These are phyloP conservation scores for Ammodytes dubius DNA, from an alignment of 2,113 vertebrate genomes.

Conservation along the genomic window DNA sequence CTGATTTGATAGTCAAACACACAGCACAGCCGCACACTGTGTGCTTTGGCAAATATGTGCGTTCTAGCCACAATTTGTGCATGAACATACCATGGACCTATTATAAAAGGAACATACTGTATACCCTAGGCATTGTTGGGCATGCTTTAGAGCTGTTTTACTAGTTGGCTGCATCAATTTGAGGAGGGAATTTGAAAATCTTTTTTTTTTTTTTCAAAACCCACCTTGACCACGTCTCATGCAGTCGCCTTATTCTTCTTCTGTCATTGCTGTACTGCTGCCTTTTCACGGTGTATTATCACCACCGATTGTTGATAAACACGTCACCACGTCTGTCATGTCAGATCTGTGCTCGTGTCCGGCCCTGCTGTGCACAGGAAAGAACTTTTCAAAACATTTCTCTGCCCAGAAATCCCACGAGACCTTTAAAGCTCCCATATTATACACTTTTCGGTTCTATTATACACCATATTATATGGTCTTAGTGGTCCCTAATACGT, in stretches of 20 bases:
- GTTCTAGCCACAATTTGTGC: not conserved
- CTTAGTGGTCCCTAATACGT: too few relatives aligned
- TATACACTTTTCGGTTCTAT: too few relatives aligned
- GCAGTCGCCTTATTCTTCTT: not conserved
- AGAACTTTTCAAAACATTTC: not conserved
- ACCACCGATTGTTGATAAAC: not conserved
- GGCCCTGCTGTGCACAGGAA: not conserved
- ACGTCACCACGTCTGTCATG: not conserved
- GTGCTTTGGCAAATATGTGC: not conserved
- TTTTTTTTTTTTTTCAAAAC: not conserved
- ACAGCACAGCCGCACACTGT: not conserved
- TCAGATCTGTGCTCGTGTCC: not conserved
- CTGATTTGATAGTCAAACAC: slow-evolving; percentile 1
- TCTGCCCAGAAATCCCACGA: not conserved
- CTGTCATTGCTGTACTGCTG: not conserved
- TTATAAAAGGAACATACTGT: not conserved
- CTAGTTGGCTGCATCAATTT: not conserved
- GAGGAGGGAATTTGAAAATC: not conserved
- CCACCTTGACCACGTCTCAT: not conserved
- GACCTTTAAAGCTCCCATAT: too few relatives aligned
- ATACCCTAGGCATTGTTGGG: not conserved
- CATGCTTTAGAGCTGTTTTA: not conserved
- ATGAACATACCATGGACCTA: not conserved
- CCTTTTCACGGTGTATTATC: not conserved
- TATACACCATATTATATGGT: too few relatives aligned